A percentile compares a stretch with the other conserved stretches of the same genome.
Conservation (phyloP, 2,113 vertebrate genomes). For the Pteruthius melanotis region DNA sequence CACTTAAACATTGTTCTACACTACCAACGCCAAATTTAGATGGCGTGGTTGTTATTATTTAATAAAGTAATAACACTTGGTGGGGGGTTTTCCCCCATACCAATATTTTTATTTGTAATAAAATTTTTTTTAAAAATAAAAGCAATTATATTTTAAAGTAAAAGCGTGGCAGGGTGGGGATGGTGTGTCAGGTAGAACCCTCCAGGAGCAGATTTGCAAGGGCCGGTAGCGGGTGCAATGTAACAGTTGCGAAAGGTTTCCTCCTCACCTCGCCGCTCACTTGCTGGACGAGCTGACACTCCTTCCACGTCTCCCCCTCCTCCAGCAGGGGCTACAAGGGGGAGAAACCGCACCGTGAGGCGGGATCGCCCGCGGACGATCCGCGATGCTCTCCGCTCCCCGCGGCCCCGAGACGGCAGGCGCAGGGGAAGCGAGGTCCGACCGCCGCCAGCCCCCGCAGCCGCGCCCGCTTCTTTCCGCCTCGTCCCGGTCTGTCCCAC, state of each 20-base stretch:
- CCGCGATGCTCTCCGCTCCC: background rate
- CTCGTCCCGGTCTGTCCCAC: background rate
- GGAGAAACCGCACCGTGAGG: conserved; percentile 17
- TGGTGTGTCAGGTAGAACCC: background rate
- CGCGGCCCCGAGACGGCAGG: background rate
- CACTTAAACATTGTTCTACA: background rate
- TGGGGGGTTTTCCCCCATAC: rapidly evolving
- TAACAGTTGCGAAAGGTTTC: background rate
- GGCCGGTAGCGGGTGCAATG: background rate
- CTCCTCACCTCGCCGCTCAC: conserved; percentile 87
- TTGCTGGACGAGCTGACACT: conserved; percentile 77
- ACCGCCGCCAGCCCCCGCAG: background rate
- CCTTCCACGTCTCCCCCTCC: conserved; percentile 76
- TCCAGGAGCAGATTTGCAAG: no score
- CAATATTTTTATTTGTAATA: background rate
- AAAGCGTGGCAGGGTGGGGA: background rate
- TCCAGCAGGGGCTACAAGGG: conserved; percentile 82
- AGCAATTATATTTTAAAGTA: background rate
- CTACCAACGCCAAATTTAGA: background rate
- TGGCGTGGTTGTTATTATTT: background rate
- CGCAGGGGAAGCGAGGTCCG: background rate
- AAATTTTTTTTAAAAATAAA: no score
- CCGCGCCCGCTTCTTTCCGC: background rate
- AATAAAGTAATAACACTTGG: background rate
- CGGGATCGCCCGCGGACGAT: background rate